Base-by-base conservation (phyloP, 92 coral and sea anemone species). In the Parazoanthus atlanticus region DNA sequence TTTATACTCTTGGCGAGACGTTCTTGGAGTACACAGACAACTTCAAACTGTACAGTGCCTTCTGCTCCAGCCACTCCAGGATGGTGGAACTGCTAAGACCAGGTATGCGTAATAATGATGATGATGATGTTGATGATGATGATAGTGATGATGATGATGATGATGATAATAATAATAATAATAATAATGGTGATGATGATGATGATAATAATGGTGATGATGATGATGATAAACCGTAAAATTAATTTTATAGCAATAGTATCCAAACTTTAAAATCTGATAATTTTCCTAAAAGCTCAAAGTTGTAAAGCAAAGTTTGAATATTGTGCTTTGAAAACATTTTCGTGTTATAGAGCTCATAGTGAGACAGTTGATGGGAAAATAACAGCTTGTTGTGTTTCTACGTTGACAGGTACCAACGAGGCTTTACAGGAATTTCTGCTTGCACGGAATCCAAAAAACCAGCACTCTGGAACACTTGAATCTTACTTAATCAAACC, bases 401-500 rank as follows among this genome's bases (percentile, higher is more conserved):
- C 32, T 47, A 36, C 34, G 8, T 29, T 71, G 6, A 12, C 89
- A 97, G 99, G 98, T 25, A 78, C 95, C 71, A 97, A 95, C 84
- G 91, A 90, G 19, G 98, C 96, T 30, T 93, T 97, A 65, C 97
- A 92, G 54, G 95, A 95, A 52, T 97, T 97, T 83, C 91, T 97
- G 75, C 90, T 94, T 36, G 99, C 99, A 30, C 96, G 99, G 73
- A 97, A 97, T 88, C 99, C 99, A 8, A 97, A 97, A 92, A 96
- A 97, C 47, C 99, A 97, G 34, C 99, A 97, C 90, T 97, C 99
- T n/a, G 98, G 98, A 46, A 97, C 96, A 61, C 90, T 97, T 67
- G 99, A 97, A 70, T 97, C 99, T 0, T 97, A 95, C 52, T 91
- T 97, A 28, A 97, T 97, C 72, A 97, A 97, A 88, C 99, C 99